Percentiles rank a stretch among this genome's conserved stretches.
These are phyloP conservation scores for Vipera ursinii DNA, from an alignment of 2,797 vertebrate species.

Conservation along the genomic window DNA sequence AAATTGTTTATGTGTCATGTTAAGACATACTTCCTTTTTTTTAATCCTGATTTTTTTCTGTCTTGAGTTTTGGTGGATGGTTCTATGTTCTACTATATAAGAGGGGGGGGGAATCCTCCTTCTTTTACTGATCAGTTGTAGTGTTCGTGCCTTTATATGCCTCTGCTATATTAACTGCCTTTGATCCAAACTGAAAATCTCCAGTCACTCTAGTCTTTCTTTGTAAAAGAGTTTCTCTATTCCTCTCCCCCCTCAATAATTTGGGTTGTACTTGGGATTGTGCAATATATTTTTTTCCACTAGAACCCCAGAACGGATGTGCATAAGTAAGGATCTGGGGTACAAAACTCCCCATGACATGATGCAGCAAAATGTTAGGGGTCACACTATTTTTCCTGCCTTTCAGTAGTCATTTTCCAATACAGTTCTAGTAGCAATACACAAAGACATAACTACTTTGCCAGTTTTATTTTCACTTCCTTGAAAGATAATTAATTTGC, in stretches of 20 bases:
- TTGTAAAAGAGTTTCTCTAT: neutral
- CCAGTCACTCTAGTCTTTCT: neutral
- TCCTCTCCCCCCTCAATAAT: neutral
- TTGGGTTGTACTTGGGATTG: neutral
- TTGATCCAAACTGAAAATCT: neutral
- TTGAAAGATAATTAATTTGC: neutral
- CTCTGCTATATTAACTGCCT: neutral
- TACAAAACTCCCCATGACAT: neutral
- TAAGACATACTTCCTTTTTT: neutral
- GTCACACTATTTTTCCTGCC: neutral
- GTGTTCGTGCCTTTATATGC: neutral
- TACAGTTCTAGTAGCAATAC: neutral
- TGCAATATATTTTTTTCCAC: neutral
- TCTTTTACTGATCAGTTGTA: neutral
- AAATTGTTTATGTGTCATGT: neutral
- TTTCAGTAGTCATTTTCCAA: neutral
- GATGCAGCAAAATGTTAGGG: neutral
- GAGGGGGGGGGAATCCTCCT: neutral
- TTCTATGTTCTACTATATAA: neutral
- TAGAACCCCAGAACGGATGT: neutral
- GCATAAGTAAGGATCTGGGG: neutral
- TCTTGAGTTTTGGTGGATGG: neutral
- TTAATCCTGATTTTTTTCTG: neutral
- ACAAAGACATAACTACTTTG: neutral
- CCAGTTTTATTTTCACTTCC: neutral